A percentile compares a stretch with the other conserved stretches of the same genome.
These are phyloP conservation scores for Papilio aristodemus DNA, from an alignment of 1,140 invertebrate species.

Conservation along the genomic window DNA sequence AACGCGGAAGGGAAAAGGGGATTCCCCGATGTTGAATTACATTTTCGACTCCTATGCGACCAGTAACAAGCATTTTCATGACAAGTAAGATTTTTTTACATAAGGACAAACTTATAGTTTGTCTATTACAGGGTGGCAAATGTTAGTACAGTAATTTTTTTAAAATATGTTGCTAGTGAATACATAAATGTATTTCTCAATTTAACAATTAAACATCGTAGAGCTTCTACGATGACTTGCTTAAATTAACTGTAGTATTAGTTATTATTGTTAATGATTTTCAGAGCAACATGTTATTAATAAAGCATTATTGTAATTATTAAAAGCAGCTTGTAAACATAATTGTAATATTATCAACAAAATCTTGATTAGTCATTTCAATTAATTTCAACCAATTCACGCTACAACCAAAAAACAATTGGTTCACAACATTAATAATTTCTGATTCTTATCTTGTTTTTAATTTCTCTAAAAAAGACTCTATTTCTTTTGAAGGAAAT, in stretches of 20 bases:
- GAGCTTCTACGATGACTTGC: no score
- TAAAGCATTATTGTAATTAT: conserved; percentile 19
- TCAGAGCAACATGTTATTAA: background rate
- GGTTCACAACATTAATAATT: background rate
- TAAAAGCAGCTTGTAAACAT: conserved; percentile 20
- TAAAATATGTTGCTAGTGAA: no score
- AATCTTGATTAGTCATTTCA: conserved; percentile 30
- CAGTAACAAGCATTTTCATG: conserved; percentile 85
- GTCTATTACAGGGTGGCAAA: no score
- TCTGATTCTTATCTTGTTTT: background rate
- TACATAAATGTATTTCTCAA: no score
- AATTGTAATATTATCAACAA: conserved; percentile 28
- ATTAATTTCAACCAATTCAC: conserved; percentile 11
- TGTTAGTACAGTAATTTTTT: background rate
- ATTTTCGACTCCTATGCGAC: conserved; percentile 86
- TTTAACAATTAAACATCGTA: no score
- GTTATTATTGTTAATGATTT: background rate
- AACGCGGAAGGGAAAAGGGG: conserved; percentile 78
- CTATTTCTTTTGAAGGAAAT: background rate
- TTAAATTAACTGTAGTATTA: no score
- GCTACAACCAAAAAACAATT: conserved; percentile 2
- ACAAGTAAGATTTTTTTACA: conserved; percentile 73
- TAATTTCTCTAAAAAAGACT: conserved; percentile 7
- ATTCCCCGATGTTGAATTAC: conserved; percentile 86
- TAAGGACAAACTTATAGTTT: no score